Percentiles rank a stretch among this genome's conserved stretches.
Evolutionary conservation across 2,888 invertebrate species (phyloP).

Genomic region (Biston stratarius): DNA sequence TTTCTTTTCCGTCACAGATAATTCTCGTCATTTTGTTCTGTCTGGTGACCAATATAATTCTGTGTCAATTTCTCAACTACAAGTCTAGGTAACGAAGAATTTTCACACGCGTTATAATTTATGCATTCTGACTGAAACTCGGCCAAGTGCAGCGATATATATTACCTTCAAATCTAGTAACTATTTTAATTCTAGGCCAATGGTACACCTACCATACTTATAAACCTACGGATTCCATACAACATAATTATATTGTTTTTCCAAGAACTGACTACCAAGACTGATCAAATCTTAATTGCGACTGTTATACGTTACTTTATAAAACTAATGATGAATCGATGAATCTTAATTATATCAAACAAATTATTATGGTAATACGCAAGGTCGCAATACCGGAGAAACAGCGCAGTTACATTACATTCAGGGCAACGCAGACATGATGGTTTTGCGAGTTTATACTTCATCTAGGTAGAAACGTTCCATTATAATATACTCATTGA

Average conservation of each 20-base stretch:
- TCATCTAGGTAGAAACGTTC: background rate
- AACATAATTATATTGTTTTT: slow-evolving; percentile 17
- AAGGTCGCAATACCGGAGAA: background rate
- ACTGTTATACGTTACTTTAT: background rate
- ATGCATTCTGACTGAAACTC: slow-evolving; percentile 10
- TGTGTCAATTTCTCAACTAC: slow-evolving; percentile 10
- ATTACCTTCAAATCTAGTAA: slow-evolving; percentile 10
- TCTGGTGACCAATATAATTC: slow-evolving; percentile 6
- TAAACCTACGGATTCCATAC: slow-evolving; percentile 28
- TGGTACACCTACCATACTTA: slow-evolving; percentile 19
- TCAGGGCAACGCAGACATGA: background rate
- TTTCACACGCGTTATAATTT: slow-evolving; percentile 15
- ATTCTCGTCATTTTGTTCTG: slow-evolving; percentile 1
- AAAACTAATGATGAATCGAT: background rate
- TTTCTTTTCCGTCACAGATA: slow-evolving; percentile 8
- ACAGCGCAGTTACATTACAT: background rate
- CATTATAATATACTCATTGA: background rate
- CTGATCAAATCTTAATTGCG: slow-evolving; percentile 3
- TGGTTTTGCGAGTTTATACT: background rate
- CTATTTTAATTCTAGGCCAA: slow-evolving; percentile 33
- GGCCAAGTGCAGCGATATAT: slow-evolving; percentile 23
- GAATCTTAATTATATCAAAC: background rate
- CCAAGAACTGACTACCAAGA: slow-evolving; percentile 25
- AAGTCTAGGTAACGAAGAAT: slow-evolving; percentile 7
- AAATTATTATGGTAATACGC: slow-evolving; percentile 5